A percentile compares a stretch with the other conserved stretches of the same genome.
Evolutionary conservation across 2,797 vertebrate species (phyloP).

Genomic region (Poliocrania exsul): DNA sequence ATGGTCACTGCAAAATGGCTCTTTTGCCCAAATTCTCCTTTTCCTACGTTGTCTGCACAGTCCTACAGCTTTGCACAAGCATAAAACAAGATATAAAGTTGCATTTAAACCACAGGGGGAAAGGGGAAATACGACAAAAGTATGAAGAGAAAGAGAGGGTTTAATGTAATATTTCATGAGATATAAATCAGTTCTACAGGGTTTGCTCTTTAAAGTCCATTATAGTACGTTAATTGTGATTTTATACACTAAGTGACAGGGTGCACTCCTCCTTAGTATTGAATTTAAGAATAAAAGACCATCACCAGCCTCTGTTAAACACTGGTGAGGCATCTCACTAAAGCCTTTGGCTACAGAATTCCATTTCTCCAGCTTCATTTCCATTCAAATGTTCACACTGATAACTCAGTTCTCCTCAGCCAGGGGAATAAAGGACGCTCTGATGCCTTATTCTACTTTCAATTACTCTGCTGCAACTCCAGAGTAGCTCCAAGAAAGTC

Average conservation of each 20-base stretch:
- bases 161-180: conserved; percentile 36
- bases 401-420: conserved; percentile 45
- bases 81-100: background rate
- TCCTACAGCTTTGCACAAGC: background rate
- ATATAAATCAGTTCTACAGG: conserved; percentile 50
- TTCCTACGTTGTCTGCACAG: background rate
- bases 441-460: conserved; percentile 23
- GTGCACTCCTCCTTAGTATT: background rate
- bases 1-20: background rate
- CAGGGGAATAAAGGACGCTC: conserved; percentile 12
- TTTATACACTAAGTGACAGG: conserved; percentile 34
- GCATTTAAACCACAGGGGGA: background rate
- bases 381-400: conserved; percentile 52
- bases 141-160: background rate
- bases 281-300: conserved; percentile 44
- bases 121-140: background rate
- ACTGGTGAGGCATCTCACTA: background rate
- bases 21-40: background rate
- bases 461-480: background rate
- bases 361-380: conserved; percentile 50
- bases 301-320: background rate
- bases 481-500: background rate
- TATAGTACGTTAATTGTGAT: conserved; percentile 48
- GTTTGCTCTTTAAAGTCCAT: conserved; percentile 55
- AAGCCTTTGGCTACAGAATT: conserved; percentile 56